Conservation (phyloP, 2,113 vertebrate genomes). For the Tonatia bakeri region DNA sequence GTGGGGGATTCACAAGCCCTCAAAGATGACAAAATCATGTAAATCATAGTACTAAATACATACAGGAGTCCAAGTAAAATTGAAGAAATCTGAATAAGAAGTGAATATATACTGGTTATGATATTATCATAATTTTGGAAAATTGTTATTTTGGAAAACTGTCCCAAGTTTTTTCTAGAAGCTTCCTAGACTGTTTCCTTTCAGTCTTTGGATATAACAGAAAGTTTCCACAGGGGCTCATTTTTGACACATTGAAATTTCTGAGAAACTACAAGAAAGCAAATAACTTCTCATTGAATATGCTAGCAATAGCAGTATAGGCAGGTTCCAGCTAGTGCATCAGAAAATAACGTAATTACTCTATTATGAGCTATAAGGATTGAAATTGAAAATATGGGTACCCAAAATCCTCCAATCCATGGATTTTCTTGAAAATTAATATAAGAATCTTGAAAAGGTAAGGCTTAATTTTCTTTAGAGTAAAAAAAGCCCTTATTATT, state of each 20-base stretch:
- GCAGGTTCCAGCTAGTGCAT: neutral
- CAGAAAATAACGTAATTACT: neutral
- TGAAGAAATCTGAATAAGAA: neutral
- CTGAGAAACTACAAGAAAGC: neutral
- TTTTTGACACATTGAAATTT: neutral
- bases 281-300: neutral
- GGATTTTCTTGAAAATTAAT: neutral
- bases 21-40: neutral
- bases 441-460: neutral
- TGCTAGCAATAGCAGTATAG: neutral
- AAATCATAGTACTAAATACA: neutral
- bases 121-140: neutral
- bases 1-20: neutral
- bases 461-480: neutral
- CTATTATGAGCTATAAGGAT: neutral
- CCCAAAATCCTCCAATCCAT: neutral
- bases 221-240: neutral
- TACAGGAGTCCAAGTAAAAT: neutral
- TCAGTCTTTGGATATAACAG: neutral
- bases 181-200: neutral
- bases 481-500: neutral
- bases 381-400: neutral
- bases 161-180: neutral
- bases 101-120: neutral
- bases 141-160: neutral